Evolutionary conservation across 2,888 invertebrate genomes (phyloP).

Genomic region (Dromius quadrimaculatus): DNA sequence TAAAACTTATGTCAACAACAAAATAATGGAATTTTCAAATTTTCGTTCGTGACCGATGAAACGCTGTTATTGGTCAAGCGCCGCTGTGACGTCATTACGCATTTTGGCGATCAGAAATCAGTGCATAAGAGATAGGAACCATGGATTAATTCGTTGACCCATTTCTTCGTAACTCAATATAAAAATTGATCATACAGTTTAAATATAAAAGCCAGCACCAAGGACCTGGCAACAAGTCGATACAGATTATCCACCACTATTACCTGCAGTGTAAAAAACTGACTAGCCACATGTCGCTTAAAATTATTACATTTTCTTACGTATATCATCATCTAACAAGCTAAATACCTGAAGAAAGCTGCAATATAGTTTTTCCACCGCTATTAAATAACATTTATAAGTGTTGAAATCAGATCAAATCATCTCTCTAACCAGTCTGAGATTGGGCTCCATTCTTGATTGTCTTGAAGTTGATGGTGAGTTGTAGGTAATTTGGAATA

Average conservation of each 20-base stretch:
- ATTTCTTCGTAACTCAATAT: background rate
- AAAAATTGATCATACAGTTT: too few species aligned
- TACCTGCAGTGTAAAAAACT: conserved; percentile 11
- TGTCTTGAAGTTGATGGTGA: conserved; percentile 25
- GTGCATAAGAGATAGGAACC: too few species aligned
- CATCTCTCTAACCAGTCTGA: conserved; percentile 18
- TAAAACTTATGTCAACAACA: too few species aligned
- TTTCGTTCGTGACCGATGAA: too few species aligned
- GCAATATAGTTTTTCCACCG: background rate
- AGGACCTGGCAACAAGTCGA: conserved; percentile 7
- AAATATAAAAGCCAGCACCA: background rate
- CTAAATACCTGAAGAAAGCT: conserved; percentile 40
- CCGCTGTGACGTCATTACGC: too few species aligned
- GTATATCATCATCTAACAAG: conserved; percentile 44
- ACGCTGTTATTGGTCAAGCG: too few species aligned
- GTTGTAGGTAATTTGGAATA: conserved; percentile 31
- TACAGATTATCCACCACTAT: conserved; percentile 14
- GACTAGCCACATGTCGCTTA: conserved; percentile 30
- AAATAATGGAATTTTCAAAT: too few species aligned
- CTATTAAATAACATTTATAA: conserved; percentile 36
- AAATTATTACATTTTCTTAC: conserved; percentile 35
- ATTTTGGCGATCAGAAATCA: too few species aligned
- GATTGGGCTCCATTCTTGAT: conserved; percentile 23
- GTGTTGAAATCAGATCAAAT: conserved; percentile 20
- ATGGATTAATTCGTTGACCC: too few species aligned